These are phyloP conservation scores for Microtus ochrogaster DNA, from an alignment of 2,113 vertebrate species.

Conservation along the genomic window DNA sequence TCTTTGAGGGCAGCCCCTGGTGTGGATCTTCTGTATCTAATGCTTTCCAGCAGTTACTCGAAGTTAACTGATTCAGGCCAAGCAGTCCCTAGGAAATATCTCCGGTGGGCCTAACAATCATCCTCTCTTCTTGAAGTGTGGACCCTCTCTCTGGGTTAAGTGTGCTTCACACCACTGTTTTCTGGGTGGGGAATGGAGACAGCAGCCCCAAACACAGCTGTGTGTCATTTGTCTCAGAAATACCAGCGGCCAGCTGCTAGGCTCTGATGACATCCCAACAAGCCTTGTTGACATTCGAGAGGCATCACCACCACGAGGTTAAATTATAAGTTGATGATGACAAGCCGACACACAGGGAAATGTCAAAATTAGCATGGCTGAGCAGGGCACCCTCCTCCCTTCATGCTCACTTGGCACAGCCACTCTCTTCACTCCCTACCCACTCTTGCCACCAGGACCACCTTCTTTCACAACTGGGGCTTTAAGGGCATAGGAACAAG, in stretches of 20 bases:
- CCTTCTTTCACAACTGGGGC: background rate
- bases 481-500: background rate
- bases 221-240: constrained; percentile 70
- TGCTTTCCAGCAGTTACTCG: constrained; percentile 67
- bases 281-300: constrained; percentile 84
- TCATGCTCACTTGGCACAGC: background rate
- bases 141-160: constrained; percentile 69
- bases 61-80: constrained; percentile 70
- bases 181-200: constrained; percentile 57
- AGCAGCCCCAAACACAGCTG: constrained; percentile 69
- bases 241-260: constrained; percentile 80
- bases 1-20: background rate
- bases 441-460: background rate
- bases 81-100: constrained; percentile 49
- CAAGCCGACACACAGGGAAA: constrained; percentile 82
- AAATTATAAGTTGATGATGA: constrained; percentile 81
- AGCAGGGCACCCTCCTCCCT: constrained; percentile 40
- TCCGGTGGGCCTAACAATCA: constrained; percentile 5
- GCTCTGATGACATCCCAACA: constrained; percentile 78
- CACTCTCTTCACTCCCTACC: background rate
- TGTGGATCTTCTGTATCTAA: constrained; percentile 36
- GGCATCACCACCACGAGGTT: constrained; percentile 77
- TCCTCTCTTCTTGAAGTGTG: constrained; percentile 35
- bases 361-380: constrained; percentile 85
- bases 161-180: constrained; percentile 31